Conservation (phyloP, 1,140 invertebrate genomes). For the Drosophila willistoni region DNA sequence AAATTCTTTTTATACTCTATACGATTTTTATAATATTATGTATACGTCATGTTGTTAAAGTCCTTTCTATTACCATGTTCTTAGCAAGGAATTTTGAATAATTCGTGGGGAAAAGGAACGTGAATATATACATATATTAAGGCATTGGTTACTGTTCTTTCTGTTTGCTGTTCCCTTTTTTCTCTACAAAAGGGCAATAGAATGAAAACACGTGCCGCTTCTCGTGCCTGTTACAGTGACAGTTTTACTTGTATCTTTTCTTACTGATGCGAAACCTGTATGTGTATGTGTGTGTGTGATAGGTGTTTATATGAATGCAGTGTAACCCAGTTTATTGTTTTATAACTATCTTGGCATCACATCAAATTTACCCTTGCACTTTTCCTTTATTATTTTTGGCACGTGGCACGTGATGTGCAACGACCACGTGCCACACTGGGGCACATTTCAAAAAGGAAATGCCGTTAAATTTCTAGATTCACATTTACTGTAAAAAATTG, state of each 20-base stretch:
- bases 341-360: constrained; percentile 36
- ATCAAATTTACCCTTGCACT: constrained; percentile 46
- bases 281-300: constrained; percentile 54
- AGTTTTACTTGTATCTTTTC: not conserved
- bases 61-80: no score
- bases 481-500: not conserved
- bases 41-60: not conserved
- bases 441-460: not conserved
- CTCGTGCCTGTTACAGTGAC: constrained; percentile 30
- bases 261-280: constrained; percentile 16
- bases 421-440: constrained; percentile 33
- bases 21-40: not conserved
- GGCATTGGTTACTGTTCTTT: constrained; percentile 39
- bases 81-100: no score
- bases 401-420: constrained; percentile 49
- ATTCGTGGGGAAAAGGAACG: no score
- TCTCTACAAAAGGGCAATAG: not conserved
- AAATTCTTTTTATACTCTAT: not conserved
- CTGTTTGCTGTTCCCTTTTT: constrained; percentile 11
- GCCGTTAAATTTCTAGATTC: not conserved
- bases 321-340: constrained; percentile 14
- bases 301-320: constrained; percentile 72
- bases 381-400: constrained; percentile 16
- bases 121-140: not conserved
- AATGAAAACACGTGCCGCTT: constrained; percentile 25